A percentile compares a stretch with the other conserved stretches of the same genome.
These are phyloP conservation scores for Agriotes lineatus DNA, from an alignment of 2,888 invertebrate species.

Conservation along the genomic window DNA sequence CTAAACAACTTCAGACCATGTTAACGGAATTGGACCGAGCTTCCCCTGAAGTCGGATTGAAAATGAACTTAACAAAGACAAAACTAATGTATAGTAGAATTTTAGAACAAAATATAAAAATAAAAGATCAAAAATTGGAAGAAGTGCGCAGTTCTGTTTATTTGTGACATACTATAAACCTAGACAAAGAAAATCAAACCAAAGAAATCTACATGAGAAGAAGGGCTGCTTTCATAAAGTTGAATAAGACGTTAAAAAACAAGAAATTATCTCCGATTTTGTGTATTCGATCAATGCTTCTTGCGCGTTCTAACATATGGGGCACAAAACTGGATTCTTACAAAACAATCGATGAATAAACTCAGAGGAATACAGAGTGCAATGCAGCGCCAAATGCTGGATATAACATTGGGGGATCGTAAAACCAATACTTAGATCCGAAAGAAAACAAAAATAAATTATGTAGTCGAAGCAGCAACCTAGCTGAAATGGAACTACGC, in stretches of 20 bases:
- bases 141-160: conserved; percentile 9
- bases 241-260: conserved; percentile 2
- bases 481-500: too few relatives aligned
- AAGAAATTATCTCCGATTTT: not conserved
- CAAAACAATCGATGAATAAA: conserved; percentile 3
- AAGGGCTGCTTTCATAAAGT: conserved; percentile 1
- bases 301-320: not conserved
- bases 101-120: conserved; percentile 6
- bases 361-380: not conserved
- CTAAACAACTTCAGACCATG: conserved; percentile 2
- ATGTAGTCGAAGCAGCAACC: too few relatives aligned
- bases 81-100: not conserved
- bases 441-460: too few relatives aligned
- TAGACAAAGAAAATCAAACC: not conserved
- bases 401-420: too few relatives aligned
- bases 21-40: not conserved
- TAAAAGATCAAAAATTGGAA: not conserved
- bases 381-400: too few relatives aligned
- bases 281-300: not conserved
- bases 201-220: conserved; percentile 12
- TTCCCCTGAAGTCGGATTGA: not conserved
- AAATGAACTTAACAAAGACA: conserved; percentile 15
- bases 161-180: conserved; percentile 6
- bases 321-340: conserved; percentile 1
- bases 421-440: too few relatives aligned